Conservation (phyloP, 2,797 vertebrate species). For the Acrossocheilus fasciatus region DNA sequence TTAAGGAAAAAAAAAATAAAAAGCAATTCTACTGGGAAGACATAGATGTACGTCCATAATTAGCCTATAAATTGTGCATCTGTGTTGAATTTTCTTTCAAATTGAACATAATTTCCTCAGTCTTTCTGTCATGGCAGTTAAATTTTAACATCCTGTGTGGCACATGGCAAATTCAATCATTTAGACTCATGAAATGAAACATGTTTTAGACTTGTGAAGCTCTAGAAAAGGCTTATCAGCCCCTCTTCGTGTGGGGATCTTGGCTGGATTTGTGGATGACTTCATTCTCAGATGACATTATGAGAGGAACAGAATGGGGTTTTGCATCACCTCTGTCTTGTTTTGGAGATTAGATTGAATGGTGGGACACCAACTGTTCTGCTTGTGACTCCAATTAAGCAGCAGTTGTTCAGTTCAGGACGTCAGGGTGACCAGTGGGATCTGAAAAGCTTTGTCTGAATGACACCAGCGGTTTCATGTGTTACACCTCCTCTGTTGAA, state of each 20-base stretch:
- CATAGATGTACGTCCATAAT: too few species aligned
- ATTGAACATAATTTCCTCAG: not conserved
- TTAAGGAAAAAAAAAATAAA: too few species aligned
- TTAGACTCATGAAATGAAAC: not conserved
- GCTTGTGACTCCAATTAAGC: constrained; percentile 33
- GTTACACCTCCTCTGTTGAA: not conserved
- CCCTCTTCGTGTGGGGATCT: constrained; percentile 18
- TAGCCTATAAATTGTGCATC: too few species aligned
- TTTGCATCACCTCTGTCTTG: constrained; percentile 20
- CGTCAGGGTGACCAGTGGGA: constrained; percentile 46
- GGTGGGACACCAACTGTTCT: constrained; percentile 16
- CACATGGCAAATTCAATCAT: not conserved
- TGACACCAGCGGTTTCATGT: not conserved
- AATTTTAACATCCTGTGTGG: not conserved
- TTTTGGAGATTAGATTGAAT: constrained; percentile 29
- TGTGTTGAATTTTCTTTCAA: not conserved
- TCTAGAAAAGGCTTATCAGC: not conserved
- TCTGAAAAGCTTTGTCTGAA: constrained; percentile 14
- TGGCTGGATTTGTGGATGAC: constrained; percentile 14
- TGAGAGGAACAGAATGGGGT: not conserved
- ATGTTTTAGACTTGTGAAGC: not conserved
- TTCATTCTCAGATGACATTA: constrained; percentile 18
- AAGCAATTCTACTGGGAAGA: too few species aligned
- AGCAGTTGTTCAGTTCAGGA: constrained; percentile 38
- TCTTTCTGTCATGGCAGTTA: not conserved